phyloP scores from a whole-genome alignment of 2,797 vertebrate genomes.

The Zalophus californianus region DNA sequence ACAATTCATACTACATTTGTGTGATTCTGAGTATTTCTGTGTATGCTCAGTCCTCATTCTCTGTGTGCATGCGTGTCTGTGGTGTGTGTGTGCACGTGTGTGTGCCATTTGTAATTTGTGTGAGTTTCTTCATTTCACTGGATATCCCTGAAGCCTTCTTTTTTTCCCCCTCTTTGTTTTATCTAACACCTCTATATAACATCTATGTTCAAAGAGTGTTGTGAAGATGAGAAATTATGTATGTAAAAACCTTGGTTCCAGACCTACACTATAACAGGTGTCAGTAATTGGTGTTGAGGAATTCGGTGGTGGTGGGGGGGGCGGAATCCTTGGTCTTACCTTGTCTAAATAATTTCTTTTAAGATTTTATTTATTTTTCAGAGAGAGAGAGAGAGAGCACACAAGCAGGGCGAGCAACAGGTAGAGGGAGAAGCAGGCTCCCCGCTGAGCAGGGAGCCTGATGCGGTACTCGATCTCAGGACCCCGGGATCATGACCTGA shows the following conservation, averaged over 20 bases:
- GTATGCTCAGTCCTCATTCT: not conserved
- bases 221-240: not conserved
- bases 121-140: not conserved
- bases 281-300: too few relatives aligned
- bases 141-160: not conserved
- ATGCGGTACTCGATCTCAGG: fast-evolving
- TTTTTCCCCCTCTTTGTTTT: too few relatives aligned
- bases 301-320: not conserved
- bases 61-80: not conserved
- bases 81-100: fast-evolving
- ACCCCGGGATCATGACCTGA: not conserved
- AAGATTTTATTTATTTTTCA: not conserved
- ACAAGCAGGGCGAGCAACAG: too few relatives aligned
- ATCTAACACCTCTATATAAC: fast-evolving
- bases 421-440: not conserved
- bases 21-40: not conserved
- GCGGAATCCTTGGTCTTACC: too few relatives aligned
- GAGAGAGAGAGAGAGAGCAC: not conserved
- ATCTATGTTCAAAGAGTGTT: not conserved
- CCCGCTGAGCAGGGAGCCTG: fast-evolving
- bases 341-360: not conserved
- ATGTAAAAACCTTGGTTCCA: fast-evolving
- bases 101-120: not conserved
- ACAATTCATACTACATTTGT: not conserved
- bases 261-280: not conserved